Percentiles rank a stretch among this genome's conserved stretches.
phyloP scores from a whole-genome alignment of 2,797 vertebrate species.

The Rostrhamus sociabilis region DNA sequence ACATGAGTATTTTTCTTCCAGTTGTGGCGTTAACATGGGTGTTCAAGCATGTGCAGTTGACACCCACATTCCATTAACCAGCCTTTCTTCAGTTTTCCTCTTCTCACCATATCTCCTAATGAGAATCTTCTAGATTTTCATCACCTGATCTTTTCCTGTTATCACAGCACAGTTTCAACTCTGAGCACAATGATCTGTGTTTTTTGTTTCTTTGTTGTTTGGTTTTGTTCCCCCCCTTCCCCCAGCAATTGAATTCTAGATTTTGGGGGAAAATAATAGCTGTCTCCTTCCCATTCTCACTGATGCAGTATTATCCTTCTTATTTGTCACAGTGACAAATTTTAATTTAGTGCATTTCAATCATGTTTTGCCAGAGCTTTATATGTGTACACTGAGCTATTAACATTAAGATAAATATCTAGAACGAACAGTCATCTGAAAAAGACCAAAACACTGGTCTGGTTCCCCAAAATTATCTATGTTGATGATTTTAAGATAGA shows the following conservation, averaged over 20 bases:
- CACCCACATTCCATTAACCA: neutral
- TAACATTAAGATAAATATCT: neutral
- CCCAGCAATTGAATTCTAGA: neutral
- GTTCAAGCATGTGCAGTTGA: neutral
- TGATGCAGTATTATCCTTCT: neutral
- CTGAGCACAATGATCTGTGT: neutral
- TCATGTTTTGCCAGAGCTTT: neutral
- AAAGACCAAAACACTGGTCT: neutral
- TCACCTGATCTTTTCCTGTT: neutral
- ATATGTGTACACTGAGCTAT: neutral
- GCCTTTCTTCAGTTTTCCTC: neutral
- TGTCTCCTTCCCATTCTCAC: neutral
- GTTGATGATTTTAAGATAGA: neutral
- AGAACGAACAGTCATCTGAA: neutral
- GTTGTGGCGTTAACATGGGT: neutral
- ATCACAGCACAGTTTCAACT: neutral
- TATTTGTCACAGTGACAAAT: neutral
- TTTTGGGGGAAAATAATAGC: neutral
- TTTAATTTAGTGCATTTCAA: neutral
- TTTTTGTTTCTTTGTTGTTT: neutral
- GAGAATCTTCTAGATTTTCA: neutral
- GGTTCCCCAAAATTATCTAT: neutral
- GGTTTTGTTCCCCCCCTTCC: too few species aligned
- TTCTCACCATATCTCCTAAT: neutral
- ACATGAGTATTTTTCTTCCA: neutral